These are phyloP conservation scores for Sesamia inferens DNA, from an alignment of 2,888 invertebrate genomes.

Conservation along the genomic window DNA sequence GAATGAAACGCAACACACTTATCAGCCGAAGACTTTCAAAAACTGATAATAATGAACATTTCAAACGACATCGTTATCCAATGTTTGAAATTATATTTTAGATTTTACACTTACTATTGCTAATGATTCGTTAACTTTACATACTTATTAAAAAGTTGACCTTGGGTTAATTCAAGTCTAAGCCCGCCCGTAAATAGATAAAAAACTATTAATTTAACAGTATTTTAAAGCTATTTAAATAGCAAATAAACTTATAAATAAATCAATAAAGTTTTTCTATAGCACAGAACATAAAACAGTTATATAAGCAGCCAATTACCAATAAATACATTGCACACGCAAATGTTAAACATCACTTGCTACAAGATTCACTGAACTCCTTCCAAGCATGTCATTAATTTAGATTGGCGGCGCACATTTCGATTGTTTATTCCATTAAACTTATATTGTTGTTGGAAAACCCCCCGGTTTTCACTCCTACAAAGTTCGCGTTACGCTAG, in stretches of 20 bases:
- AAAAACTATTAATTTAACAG: background rate
- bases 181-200: background rate
- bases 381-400: conserved; percentile 62
- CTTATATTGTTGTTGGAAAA: conserved; percentile 73
- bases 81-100: background rate
- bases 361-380: conserved; percentile 56
- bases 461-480: conserved; percentile 54
- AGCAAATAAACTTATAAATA: background rate
- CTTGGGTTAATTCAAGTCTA: conserved; percentile 3
- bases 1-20: background rate
- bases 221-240: background rate
- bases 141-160: conserved; percentile 7
- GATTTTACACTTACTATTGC: background rate
- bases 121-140: conserved; percentile 8
- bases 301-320: background rate
- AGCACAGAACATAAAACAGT: background rate
- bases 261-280: background rate
- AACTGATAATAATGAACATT: background rate
- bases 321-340: conserved; percentile 8
- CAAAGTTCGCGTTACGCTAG: conserved; percentile 21
- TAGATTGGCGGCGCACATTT: conserved; percentile 67
- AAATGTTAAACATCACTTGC: conserved; percentile 25
- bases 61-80: background rate
- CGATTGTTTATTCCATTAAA: conserved; percentile 87
- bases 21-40: background rate